Base-by-base conservation (phyloP, 2,113 vertebrate species). In the Catharus bicknelli region DNA sequence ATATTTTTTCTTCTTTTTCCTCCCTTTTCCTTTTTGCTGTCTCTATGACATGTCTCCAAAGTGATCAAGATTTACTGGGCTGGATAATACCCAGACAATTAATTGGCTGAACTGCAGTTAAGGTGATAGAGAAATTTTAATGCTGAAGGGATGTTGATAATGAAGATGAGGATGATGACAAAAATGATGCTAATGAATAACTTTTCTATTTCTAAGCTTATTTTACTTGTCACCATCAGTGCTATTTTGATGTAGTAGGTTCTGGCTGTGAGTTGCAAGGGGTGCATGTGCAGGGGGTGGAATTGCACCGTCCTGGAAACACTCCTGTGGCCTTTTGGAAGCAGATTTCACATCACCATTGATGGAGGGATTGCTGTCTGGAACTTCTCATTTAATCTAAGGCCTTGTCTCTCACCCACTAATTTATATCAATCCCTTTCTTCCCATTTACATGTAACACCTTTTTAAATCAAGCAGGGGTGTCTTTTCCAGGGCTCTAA, bases 361-460 rank as follows among this genome's bases (percentile, higher is more conserved):
- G 42, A 57, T 53, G 43, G 30, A 64, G 3, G 1, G 9, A 36
- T 48, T 70, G 40, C 54, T 79, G 58, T 38, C 77, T 82, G 19
- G 61, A 92, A 12, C 30, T 66, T 85, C 70, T 76, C 32, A 54
- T 79, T 72, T 93, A 73, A 87, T 93, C 84, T 13, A 4, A 75
- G 23, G 58, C 22, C 63, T 76, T 38, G 29, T 87, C 42, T 94
- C 82, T 94, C 85, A 79, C 70, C 26, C 70, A 16, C 32, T 73
- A 87, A 90, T 83, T 93, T 91, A 50, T 87, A 91, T 80, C 88
- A 95, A 32, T 43, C 47, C 67, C 34, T 76, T 94, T 90, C 58
- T 85, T 94, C 75, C 87, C 43, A 57, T 76, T 88, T 86, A 81
- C 74, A 55, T 36, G 55, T 30, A 81, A 77, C 61, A 90, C 59